A percentile compares a stretch with the other conserved stretches of the same genome.
Conservation (phyloP, 2,113 vertebrate genomes). For the Xyliphius kryptos region DNA sequence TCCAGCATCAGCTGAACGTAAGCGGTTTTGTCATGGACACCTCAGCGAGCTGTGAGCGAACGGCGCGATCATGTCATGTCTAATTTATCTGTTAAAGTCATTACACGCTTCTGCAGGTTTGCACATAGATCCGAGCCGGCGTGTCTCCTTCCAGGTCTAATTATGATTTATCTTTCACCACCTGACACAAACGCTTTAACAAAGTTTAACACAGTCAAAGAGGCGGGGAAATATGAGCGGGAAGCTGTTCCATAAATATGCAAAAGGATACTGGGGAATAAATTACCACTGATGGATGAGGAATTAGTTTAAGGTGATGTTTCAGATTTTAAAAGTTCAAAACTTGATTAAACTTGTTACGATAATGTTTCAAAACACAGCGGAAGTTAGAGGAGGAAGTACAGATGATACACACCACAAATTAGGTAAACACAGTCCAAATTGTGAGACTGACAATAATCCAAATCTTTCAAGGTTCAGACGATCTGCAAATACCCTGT, state of each 20-base stretch:
- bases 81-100: slow-evolving; percentile 60
- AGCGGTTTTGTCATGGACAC: slow-evolving; percentile 59
- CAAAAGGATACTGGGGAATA: slow-evolving; percentile 48
- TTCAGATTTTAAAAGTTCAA: not conserved
- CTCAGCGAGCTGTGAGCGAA: slow-evolving; percentile 54
- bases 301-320: not conserved
- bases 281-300: not conserved
- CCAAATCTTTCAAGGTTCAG: too few species aligned
- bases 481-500: too few species aligned
- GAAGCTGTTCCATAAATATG: slow-evolving; percentile 54
- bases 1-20: slow-evolving; percentile 62
- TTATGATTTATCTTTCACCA: slow-evolving; percentile 62
- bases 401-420: too few species aligned
- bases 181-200: slow-evolving; percentile 55
- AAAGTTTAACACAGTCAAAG: slow-evolving; percentile 51
- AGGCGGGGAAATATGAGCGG: slow-evolving; percentile 43
- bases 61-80: slow-evolving; percentile 59
- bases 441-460: too few species aligned
- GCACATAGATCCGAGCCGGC: slow-evolving; percentile 58
- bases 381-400: too few species aligned
- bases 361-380: too few species aligned
- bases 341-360: not conserved
- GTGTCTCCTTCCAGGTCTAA: slow-evolving; percentile 59
- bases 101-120: slow-evolving; percentile 53
- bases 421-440: too few species aligned